Percentiles rank a stretch among this genome's conserved stretches.
Conservation (phyloP, 1,140 invertebrate species). For the Dreissena rostriformis region DNA sequence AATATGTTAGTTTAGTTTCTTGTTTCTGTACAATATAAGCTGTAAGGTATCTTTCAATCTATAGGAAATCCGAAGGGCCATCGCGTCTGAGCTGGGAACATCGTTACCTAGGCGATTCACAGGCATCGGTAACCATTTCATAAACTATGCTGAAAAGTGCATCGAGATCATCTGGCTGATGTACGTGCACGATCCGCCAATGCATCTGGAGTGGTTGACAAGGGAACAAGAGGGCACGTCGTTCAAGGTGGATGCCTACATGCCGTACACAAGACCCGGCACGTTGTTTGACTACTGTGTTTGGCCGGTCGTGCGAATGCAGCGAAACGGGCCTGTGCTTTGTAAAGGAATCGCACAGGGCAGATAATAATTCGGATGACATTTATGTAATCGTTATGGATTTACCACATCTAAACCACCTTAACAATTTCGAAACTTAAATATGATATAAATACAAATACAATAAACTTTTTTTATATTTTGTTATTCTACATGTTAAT, state of each 20-base stretch:
- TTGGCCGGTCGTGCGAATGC: conserved; percentile 44
- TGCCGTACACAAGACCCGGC: conserved; percentile 32
- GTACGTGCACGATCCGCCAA: conserved; percentile 53
- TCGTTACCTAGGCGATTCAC: conserved; percentile 46
- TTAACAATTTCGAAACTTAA: no score
- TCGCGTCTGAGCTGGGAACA: conserved; percentile 43
- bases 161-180: conserved; percentile 45
- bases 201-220: conserved; percentile 52
- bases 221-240: conserved; percentile 28
- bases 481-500: no score
- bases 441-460: no score
- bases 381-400: background rate
- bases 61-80: conserved; percentile 30
- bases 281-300: conserved; percentile 45
- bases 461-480: no score
- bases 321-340: conserved; percentile 45
- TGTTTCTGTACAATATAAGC: background rate
- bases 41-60: background rate
- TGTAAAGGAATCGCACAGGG: conserved; percentile 53
- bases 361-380: conserved; percentile 8
- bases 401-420: no score
- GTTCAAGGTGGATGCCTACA: conserved; percentile 29
- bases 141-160: conserved; percentile 27
- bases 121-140: conserved; percentile 50
- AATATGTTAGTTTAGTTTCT: background rate